Conservation (phyloP, 2,888 invertebrate species). For the Netelia virgata region DNA sequence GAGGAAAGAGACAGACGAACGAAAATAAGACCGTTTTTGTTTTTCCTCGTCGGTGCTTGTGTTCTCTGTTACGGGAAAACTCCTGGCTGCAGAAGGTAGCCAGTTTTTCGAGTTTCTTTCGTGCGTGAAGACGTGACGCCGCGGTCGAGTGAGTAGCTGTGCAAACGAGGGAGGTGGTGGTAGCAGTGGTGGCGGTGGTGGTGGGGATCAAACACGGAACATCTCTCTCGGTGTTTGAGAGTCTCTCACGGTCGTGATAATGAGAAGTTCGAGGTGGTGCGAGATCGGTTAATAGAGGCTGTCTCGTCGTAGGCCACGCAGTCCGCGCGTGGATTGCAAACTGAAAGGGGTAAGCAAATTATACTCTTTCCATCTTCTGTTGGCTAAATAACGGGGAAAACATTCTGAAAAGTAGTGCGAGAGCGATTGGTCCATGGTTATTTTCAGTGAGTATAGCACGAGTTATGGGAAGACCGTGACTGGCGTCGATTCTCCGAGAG, state of each 20-base stretch:
- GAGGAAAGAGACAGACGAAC: slow-evolving; percentile 8
- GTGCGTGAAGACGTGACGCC: neutral
- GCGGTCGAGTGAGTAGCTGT: neutral
- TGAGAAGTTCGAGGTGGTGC: slow-evolving; percentile 75
- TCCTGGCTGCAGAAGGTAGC: slow-evolving; percentile 10
- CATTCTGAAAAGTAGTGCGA: neutral
- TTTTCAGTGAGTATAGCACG: neutral
- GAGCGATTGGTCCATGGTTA: neutral
- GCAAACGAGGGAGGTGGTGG: slow-evolving; percentile 14
- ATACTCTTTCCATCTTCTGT: neutral
- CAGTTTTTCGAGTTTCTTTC: slow-evolving; percentile 8
- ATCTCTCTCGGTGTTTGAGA: slow-evolving; percentile 26
- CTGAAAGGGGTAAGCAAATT: slow-evolving; percentile 46
- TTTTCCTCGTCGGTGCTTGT: slow-evolving; percentile 43
- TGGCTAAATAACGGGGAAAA: neutral
- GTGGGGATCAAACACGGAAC: neutral
- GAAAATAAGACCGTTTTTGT: slow-evolving; percentile 35
- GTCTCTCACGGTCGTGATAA: slow-evolving; percentile 68
- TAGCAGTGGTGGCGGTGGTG: neutral
- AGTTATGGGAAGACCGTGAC: neutral
- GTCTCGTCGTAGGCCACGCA: slow-evolving; percentile 19
- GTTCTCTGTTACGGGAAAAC: slow-evolving; percentile 19
- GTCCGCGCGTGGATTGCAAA: slow-evolving; percentile 22
- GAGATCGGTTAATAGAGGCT: slow-evolving; percentile 71
- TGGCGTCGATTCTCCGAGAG: slow-evolving; percentile 51